Evolutionary conservation across 1,140 invertebrate species (phyloP).

Genomic region (Lepidurus packardi): DNA sequence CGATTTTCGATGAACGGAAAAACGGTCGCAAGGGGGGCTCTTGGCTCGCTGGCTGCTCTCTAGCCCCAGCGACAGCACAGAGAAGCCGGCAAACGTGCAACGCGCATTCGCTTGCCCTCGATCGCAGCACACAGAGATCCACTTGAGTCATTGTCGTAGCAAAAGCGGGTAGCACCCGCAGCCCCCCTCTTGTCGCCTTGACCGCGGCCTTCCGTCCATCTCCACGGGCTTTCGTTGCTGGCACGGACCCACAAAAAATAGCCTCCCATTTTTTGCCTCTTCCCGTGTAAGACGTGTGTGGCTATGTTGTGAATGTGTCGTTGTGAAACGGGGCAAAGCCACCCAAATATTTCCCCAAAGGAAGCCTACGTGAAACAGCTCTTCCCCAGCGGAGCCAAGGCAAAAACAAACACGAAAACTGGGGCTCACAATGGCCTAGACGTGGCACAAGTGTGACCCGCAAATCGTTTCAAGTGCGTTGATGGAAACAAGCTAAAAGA

Average conservation of each 20-base stretch:
- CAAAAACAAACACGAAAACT: background rate
- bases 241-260: background rate
- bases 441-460: conserved; percentile 17
- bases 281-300: conserved; percentile 17
- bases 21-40: conserved; percentile 16
- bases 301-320: background rate
- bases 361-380: background rate
- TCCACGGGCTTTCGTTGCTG: background rate
- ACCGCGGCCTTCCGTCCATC: conserved; percentile 20
- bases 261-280: background rate
- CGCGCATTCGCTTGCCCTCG: conserved; percentile 20
- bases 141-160: conserved; percentile 21
- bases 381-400: background rate
- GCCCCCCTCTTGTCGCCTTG: conserved; percentile 20
- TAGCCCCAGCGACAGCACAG: conserved; percentile 6
- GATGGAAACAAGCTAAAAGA: background rate
- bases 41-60: background rate
- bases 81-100: conserved; percentile 20
- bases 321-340: conserved; percentile 20
- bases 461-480: conserved; percentile 11
- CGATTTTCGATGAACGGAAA: conserved; percentile 21
- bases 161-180: conserved; percentile 20
- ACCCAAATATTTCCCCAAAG: background rate
- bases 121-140: conserved; percentile 13
- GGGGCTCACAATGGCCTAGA: background rate